phyloP scores from a whole-genome alignment of 2,113 vertebrate genomes.

The Melanerpes aurifrons region DNA sequence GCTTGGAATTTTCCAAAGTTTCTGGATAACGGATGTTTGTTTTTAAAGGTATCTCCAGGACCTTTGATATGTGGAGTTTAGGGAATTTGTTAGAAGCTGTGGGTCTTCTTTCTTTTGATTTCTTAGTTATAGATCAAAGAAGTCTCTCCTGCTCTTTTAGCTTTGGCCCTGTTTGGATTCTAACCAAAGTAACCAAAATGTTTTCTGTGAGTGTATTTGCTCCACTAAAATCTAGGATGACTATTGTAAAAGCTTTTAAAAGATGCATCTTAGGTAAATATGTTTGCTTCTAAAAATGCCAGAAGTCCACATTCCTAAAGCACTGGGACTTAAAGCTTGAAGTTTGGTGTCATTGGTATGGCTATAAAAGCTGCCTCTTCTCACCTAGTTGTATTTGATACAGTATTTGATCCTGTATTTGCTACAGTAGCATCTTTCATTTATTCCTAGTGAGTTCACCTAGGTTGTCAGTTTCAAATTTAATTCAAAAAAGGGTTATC shows the following conservation, averaged over 20 bases:
- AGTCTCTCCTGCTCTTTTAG: neutral
- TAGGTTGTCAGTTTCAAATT: neutral
- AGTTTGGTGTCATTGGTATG: neutral
- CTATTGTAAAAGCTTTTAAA: neutral
- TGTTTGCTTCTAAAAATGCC: neutral
- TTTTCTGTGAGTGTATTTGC: neutral
- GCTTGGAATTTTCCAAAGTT: neutral
- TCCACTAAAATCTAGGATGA: neutral
- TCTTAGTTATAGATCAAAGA: neutral
- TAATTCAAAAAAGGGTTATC: neutral
- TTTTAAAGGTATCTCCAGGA: neutral
- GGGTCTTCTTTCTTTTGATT: neutral
- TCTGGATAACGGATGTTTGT: neutral
- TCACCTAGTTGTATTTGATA: neutral
- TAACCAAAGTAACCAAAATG: neutral
- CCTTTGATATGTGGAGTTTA: fast-evolving
- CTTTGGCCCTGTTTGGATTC: neutral
- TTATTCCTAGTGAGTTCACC: neutral
- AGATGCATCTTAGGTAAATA: neutral
- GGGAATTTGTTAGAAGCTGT: neutral
- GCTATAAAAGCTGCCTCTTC: neutral
- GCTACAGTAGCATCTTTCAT: neutral
- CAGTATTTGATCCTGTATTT: no score
- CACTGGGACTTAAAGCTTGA: neutral
- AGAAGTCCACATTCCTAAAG: neutral